Evolutionary conservation across 2,888 invertebrate genomes (phyloP), one percentile per base, ranked within the genome.

Genomic region (Tenthredo notha): DNA sequence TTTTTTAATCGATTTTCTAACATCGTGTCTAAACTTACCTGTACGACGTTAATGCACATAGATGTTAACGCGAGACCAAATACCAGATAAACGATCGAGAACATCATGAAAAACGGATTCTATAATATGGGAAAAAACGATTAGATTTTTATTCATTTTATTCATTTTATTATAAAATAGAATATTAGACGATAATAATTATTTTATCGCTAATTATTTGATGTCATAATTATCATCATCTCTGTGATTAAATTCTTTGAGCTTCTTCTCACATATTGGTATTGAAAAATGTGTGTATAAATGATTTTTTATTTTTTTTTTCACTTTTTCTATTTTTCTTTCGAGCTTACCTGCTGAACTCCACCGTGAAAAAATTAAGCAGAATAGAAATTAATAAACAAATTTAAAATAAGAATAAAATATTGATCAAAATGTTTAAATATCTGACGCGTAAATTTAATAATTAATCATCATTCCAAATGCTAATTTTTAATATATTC

Each of bases 11-110:
- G 1, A 78, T 47, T 70, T 70, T 1, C 77, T 12, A 47, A 3
- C 2, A 15, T 37, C 47, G 2, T 29, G 2, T 29, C 21, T 29
- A 96, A 90, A 92, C 96, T 96, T 72, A 97, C 96, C 94, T 98
- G 98, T 0, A 99, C 98, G 21, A 99, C 98, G 91, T 98, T 99
- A 90, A 99, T 98, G 93, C 98, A 98, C 98, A 99, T 99, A 88
- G 99, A 98, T 82, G 99, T 99, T 29, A 99, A 94, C 0, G 99
- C 98, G 86, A 99, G 94, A 9, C 99, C 99, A 90, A 99, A 98
- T 33, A 99, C 97, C 85, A 99, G 94, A 92, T 99, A 99, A 75
- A 98, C 95, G 90, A 98, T 98, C 58, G 98, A 98, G 84, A 97
- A 95, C 95, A 99, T 97, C 96, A 99, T 98, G 90, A 96, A 96